A percentile compares a stretch with the other conserved stretches of the same genome.
These are phyloP conservation scores for Telmatochromis brichardi DNA, from an alignment of 2,113 vertebrate species.

Conservation along the genomic window DNA sequence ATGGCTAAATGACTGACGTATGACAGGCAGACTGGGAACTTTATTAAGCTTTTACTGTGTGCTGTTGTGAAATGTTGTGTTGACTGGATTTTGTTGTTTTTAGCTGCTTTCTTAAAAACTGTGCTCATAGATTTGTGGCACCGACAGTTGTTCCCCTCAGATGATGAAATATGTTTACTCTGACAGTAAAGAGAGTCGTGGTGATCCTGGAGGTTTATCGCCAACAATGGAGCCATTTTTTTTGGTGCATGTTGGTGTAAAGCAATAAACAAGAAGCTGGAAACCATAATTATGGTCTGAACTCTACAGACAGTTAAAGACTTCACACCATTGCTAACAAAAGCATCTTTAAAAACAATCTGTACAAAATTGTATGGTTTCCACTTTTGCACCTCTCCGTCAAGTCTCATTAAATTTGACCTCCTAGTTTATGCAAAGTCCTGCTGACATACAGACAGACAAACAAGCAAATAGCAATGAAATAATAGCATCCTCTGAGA, in stretches of 20 bases:
- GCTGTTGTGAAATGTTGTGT: not conserved
- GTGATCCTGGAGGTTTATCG: not conserved
- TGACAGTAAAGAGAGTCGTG: not conserved
- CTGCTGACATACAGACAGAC: not conserved
- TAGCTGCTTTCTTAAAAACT: not conserved
- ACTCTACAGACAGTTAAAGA: not conserved
- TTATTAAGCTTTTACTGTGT: not conserved
- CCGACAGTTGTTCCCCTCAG: not conserved
- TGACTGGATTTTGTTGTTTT: constrained; percentile 4
- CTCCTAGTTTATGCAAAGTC: not conserved
- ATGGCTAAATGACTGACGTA: constrained; percentile 26
- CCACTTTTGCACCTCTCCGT: accelerated
- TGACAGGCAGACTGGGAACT: constrained; percentile 13
- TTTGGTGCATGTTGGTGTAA: not conserved
- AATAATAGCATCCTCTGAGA: not conserved
- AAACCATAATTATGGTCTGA: not conserved
- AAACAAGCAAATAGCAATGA: not conserved
- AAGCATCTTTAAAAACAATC: accelerated
- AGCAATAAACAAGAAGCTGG: not conserved
- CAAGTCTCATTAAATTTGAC: not conserved
- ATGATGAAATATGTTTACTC: not conserved
- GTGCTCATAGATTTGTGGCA: not conserved
- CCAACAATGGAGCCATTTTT: not conserved
- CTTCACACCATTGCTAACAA: not conserved
- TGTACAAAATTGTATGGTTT: not conserved